Evolutionary conservation across 2,113 vertebrate species (phyloP).

Genomic region (Gymnorhina tibicen): DNA sequence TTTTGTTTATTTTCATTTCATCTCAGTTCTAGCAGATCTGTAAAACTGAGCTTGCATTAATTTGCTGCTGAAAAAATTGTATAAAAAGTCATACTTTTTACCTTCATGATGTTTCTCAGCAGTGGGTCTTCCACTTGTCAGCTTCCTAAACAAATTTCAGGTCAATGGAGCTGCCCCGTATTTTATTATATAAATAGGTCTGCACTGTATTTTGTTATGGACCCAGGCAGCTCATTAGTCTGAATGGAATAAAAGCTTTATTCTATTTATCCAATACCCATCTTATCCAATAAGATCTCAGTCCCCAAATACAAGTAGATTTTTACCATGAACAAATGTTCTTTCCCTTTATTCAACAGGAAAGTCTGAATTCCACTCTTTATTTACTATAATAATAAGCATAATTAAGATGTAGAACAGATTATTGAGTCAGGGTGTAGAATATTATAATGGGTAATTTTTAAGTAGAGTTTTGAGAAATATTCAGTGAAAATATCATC

Average conservation of each 20-base stretch:
- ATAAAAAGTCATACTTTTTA: neutral
- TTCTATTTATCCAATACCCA: neutral
- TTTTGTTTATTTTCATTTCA: neutral
- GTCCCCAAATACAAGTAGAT: neutral
- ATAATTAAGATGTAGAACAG: neutral
- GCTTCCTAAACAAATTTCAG: neutral
- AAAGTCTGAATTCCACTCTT: neutral
- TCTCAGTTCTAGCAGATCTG: neutral
- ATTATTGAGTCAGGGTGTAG: neutral
- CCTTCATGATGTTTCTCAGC: neutral
- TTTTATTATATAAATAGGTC: neutral
- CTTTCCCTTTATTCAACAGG: neutral
- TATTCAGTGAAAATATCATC: neutral
- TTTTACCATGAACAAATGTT: neutral
- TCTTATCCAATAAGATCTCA: neutral
- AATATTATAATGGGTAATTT: neutral
- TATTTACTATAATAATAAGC: neutral
- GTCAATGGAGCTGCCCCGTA: neutral
- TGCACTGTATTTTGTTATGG: neutral
- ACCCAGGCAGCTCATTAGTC: neutral
- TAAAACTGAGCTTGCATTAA: neutral
- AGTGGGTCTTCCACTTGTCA: neutral
- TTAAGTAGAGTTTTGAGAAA: neutral
- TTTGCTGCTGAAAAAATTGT: neutral
- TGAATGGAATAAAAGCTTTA: neutral